Evolutionary conservation across 2,888 invertebrate species (phyloP), one percentile per base, ranked within the genome.

Genomic region (Panzeria rudis): DNA sequence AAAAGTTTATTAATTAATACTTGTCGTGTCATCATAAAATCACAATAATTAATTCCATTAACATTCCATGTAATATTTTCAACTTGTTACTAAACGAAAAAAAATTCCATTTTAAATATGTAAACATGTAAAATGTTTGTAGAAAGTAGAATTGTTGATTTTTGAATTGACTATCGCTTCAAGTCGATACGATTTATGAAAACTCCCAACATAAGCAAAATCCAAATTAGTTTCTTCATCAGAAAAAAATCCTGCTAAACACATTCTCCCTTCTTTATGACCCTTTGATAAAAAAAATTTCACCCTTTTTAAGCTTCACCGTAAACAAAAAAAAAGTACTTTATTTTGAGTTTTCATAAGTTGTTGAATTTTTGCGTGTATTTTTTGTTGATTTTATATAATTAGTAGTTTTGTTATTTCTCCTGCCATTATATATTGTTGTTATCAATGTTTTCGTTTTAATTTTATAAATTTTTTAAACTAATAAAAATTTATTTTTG

Each of bases 41-140:
- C n/a, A n/a, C n/a, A n/a, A 56, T 56, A 32, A 56, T 9, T 32
- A 66, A 47, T 25, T 47, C 13, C 38, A 38, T 41, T 69, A 54
- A n/a, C 20, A 29, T 44, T 59, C 17, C n/a, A 25, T 69, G 11
- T 44, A 54, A 11, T 35, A 54, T 9, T 23, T 23, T 41, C n/a
- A n/a, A n/a, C n/a, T 47, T 77, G 66, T 77, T 32, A 59, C 59
- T 77, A 75, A 75, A 54, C 29, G 29, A 29, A 77, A 68, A 56
- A 44, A 41, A n/a, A 23, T 9, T 62, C 38, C 15, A 17, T 52
- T 41, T 25, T 13, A 78, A 47, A 15, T 54, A 78, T 64, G 38
- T 64, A 29, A 66, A 54, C 47, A 83, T 82, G 71, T 73, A 85
- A 62, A 82, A 80, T 81, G 41, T 62, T 75, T 81, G 68, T 75